Evolutionary conservation across 2,113 vertebrate species (phyloP).

Genomic region (Hyaena hyaena): DNA sequence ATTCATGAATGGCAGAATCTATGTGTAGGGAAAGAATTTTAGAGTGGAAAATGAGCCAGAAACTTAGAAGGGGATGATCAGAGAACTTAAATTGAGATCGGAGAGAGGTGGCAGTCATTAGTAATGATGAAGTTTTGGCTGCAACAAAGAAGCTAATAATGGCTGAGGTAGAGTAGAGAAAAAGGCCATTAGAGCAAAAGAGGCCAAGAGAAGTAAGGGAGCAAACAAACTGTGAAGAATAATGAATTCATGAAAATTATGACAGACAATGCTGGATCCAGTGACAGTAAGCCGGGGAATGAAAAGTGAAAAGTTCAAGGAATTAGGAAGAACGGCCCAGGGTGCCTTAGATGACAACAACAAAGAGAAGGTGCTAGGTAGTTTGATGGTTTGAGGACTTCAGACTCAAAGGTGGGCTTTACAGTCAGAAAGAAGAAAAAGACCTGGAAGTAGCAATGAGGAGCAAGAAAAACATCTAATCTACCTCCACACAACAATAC

Average conservation of each 20-base stretch:
- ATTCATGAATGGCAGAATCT: background rate
- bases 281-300: background rate
- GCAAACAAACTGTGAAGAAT: background rate
- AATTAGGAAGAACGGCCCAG: background rate
- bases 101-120: background rate
- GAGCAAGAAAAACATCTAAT: background rate
- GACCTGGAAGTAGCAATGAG: background rate
- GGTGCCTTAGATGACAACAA: background rate
- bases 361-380: background rate
- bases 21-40: background rate
- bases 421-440: background rate
- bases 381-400: background rate
- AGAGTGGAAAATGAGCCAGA: background rate
- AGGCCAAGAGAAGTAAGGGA: background rate
- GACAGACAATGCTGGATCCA: background rate
- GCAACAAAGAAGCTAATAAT: background rate
- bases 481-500: background rate
- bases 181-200: background rate
- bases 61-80: background rate
- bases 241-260: background rate
- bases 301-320: background rate
- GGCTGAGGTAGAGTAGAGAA: background rate
- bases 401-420: background rate
- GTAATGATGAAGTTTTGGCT: background rate
- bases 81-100: background rate